These are phyloP conservation scores for Ellobium chinense DNA, from an alignment of 2,888 invertebrate genomes.

Conservation along the genomic window DNA sequence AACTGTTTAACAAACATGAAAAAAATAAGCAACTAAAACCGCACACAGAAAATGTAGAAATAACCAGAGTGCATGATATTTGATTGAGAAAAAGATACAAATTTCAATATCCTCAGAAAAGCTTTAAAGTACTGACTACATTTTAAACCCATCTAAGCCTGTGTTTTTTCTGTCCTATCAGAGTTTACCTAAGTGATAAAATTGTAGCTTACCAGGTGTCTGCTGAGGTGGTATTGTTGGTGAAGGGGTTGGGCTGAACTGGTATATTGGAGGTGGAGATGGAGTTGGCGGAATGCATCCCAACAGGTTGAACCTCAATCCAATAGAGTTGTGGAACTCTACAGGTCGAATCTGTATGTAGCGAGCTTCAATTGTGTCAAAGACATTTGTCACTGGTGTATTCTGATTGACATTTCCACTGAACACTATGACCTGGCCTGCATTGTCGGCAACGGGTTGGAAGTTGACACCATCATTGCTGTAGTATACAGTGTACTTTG, in stretches of 20 bases:
- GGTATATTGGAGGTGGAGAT: conserved; percentile 46
- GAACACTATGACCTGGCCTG: conserved; percentile 80
- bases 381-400: conserved; percentile 53
- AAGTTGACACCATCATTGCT: conserved; percentile 63
- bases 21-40: no score
- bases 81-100: no score
- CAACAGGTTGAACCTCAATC: conserved; percentile 64
- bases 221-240: no score
- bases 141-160: no score
- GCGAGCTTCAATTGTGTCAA: conserved; percentile 52
- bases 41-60: no score
- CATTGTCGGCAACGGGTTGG: conserved; percentile 25
- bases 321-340: conserved; percentile 64
- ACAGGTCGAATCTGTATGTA: conserved; percentile 77
- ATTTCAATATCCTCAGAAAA: no score
- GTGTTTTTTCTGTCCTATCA: no score
- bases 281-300: conserved; percentile 65
- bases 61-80: no score
- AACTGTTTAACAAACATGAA: no score
- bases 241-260: conserved; percentile 45
- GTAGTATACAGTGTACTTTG: conserved; percentile 59
- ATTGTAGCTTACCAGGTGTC: no score
- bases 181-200: no score
- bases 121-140: no score
- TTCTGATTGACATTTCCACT: conserved; percentile 47